Evolutionary conservation across 2,888 invertebrate species (phyloP).

Genomic region (Chrysolina oricalcia): DNA sequence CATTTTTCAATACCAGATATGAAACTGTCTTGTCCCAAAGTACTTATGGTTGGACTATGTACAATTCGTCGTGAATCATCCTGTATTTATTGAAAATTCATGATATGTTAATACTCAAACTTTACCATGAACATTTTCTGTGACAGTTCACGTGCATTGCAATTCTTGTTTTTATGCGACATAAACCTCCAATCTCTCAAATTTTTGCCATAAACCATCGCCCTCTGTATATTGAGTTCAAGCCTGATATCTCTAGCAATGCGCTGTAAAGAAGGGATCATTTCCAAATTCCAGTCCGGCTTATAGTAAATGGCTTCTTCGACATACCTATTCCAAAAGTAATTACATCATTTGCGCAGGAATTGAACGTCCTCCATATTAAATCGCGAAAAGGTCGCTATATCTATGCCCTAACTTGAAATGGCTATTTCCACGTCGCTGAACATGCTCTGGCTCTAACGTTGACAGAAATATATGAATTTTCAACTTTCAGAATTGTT

Average conservation of each 20-base stretch:
- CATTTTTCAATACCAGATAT: no score
- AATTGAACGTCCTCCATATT: conserved; percentile 7
- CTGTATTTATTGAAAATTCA: no score
- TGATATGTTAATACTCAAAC: no score
- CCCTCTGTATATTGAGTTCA: neutral
- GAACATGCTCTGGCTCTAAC: neutral
- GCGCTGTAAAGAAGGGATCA: neutral
- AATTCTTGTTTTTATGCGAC: no score
- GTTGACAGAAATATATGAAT: conserved; percentile 1
- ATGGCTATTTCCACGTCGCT: conserved; percentile 6
- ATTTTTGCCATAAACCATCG: neutral
- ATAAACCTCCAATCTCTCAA: no score
- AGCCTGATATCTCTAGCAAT: neutral
- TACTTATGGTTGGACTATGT: no score
- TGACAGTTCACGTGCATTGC: no score
- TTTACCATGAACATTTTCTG: no score
- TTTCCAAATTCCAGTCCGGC: conserved; percentile 3
- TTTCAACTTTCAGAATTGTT: neutral
- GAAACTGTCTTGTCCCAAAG: no score
- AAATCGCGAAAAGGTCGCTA: conserved; percentile 3
- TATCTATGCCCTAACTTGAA: conserved; percentile 3
- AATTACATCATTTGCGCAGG: conserved; percentile 6
- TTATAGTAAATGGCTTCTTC: conserved; percentile 10
- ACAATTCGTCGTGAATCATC: no score
- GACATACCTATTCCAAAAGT: neutral